phyloP scores from a whole-genome alignment of 2,888 invertebrate genomes.

The Thereva unica region DNA sequence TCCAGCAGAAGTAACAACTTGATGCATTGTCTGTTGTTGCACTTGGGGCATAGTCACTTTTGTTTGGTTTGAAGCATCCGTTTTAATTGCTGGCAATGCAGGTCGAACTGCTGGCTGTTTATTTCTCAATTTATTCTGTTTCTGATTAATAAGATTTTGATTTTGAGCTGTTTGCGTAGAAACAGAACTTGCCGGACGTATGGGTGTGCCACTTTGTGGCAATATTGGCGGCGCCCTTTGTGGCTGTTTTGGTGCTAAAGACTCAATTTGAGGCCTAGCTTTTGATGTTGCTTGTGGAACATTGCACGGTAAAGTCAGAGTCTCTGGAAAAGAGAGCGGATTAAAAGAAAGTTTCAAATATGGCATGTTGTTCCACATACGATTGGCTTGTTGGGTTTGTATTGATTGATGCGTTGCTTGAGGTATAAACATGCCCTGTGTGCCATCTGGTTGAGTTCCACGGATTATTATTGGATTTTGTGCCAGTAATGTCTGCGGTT shows the following conservation, averaged over 20 bases:
- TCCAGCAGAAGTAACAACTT: constrained; percentile 59
- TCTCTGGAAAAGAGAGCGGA: constrained; percentile 47
- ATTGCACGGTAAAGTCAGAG: constrained; percentile 54
- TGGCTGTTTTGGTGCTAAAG: constrained; percentile 60
- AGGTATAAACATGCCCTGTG: constrained; percentile 80
- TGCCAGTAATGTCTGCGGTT: constrained; percentile 69
- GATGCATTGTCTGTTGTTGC: constrained; percentile 55
- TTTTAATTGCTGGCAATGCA: constrained; percentile 65
- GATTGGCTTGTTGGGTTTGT: constrained; percentile 68
- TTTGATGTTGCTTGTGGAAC: constrained; percentile 57
- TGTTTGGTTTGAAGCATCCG: constrained; percentile 75
- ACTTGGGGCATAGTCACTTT: constrained; percentile 44
- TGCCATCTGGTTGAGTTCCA: constrained; percentile 75
- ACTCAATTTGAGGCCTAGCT: constrained; percentile 61
- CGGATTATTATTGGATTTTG: constrained; percentile 79
- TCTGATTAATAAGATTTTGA: constrained; percentile 57
- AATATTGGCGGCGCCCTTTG: constrained; percentile 61
- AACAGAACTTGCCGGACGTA: constrained; percentile 79
- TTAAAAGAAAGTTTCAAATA: neutral
- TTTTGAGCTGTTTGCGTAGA: constrained; percentile 76
- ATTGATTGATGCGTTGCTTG: constrained; percentile 63
- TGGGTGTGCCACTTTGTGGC: constrained; percentile 64
- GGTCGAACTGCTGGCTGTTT: constrained; percentile 71
- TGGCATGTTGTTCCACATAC: constrained; percentile 58
- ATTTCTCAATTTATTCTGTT: constrained; percentile 70